These are phyloP conservation scores for Lycodopsis pacificus DNA, from an alignment of 2,797 vertebrate genomes.

Conservation along the genomic window DNA sequence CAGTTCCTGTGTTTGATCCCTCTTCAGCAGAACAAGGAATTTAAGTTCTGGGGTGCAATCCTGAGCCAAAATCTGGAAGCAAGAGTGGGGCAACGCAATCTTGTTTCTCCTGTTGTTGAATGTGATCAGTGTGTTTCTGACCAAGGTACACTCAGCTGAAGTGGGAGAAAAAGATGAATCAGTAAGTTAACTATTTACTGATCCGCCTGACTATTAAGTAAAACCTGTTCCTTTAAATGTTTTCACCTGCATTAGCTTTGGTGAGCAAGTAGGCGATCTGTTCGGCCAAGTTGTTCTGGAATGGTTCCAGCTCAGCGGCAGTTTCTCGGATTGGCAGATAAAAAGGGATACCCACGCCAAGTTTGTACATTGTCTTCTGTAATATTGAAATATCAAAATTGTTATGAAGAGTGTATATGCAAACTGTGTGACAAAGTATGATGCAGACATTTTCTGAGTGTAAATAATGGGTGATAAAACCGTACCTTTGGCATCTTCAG, in stretches of 20 bases:
- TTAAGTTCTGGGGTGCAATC: conserved; percentile 87
- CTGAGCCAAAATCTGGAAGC: conserved; percentile 86
- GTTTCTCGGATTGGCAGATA: conserved; percentile 72
- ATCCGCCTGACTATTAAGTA: background rate
- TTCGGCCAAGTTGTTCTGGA: conserved; percentile 49
- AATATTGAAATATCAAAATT: conserved; percentile 15
- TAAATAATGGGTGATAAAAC: background rate
- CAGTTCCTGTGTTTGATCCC: conserved; percentile 65
- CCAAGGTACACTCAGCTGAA: conserved; percentile 70
- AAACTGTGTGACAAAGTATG: background rate
- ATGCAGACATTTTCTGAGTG: conserved; percentile 4
- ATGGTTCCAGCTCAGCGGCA: conserved; percentile 54
- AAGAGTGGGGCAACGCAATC: conserved; percentile 83
- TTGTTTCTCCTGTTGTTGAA: conserved; percentile 76
- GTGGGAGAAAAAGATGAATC: background rate
- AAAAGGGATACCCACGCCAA: conserved; percentile 60
- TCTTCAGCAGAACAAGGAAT: conserved; percentile 87
- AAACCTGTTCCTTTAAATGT: conserved; percentile 2
- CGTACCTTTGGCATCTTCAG: conserved; percentile 75
- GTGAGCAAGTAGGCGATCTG: conserved; percentile 64
- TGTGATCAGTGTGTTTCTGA: conserved; percentile 58
- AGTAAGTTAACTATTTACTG: background rate
- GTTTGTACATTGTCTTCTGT: conserved; percentile 76
- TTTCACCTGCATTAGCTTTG: conserved; percentile 72
- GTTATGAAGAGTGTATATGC: background rate